Evolutionary conservation across 1,140 invertebrate genomes (phyloP).

Genomic region (Conus betulinus): DNA sequence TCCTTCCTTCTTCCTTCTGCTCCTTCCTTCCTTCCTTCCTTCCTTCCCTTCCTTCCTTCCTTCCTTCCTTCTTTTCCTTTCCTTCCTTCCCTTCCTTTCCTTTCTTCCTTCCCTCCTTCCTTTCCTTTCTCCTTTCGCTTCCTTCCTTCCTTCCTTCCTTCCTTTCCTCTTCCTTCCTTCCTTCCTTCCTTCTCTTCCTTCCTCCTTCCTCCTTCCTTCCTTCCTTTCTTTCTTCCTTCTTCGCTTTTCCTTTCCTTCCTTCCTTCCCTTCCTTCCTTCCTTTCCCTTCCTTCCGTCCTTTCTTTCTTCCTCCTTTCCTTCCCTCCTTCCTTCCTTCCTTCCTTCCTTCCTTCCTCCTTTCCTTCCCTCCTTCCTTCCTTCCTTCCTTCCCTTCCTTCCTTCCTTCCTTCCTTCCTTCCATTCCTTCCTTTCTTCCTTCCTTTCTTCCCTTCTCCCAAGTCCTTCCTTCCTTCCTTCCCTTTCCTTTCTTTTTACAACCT

Average conservation of each 20-base stretch:
- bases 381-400: not conserved
- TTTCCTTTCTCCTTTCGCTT: not conserved
- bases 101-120: not conserved
- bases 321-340: not conserved
- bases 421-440: not conserved
- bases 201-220: not conserved
- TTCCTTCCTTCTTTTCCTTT: not conserved
- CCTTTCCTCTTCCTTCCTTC: not conserved
- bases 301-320: not conserved
- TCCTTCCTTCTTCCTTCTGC: not conserved
- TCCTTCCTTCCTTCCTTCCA: not conserved
- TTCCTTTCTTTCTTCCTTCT: not conserved
- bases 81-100: not conserved
- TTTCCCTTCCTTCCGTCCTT: not conserved
- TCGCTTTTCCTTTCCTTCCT: not conserved
- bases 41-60: not conserved
- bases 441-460: not conserved
- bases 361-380: not conserved
- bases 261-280: conserved; percentile 9
- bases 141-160: not conserved
- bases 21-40: not conserved
- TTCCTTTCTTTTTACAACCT: not conserved
- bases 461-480: not conserved
- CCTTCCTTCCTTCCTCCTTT: not conserved
- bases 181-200: not conserved